Evolutionary conservation across 2,113 vertebrate genomes (phyloP), one percentile per base, ranked within the genome.

Genomic region (Scartelaos histophorus): DNA sequence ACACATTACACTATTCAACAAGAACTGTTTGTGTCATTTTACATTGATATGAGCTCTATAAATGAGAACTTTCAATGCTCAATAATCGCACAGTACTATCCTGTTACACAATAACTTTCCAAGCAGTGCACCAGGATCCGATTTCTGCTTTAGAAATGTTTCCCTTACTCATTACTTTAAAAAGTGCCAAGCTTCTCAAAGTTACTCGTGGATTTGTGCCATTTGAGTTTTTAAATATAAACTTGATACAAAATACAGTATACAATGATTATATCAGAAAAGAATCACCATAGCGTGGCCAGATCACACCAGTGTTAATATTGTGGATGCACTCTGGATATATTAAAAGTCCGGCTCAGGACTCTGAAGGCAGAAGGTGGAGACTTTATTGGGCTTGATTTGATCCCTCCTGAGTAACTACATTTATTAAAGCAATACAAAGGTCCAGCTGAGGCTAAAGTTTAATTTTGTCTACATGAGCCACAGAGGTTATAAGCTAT

Each of bases 401-500:
- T 78, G 19, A 21, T 43, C 35, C 56, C 49, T 51, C 22, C 22
- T n/a, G 29, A 11, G 56, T 34, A 58, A 19, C 66, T 17, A 58
- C 3, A 21, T 25, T 71, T 68, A 24, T 47, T 58, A 34, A 57
- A 74, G 71, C 24, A 67, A 35, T 24, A 82, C 9, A 0, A 1
- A 61, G 45, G 54, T 69, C 61, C 46, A 67, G 47, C 11, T 58
- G 29, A 67, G 66, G 70, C 35, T 54, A 29, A 25, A 16, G 29
- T 69, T 67, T 57, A 45, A 47, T 75, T 54, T 25, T 73, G 66
- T 53, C 43, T 73, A 46, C 35, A 74, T 25, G 78, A 67, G 38
- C 43, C 72, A 51, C 35, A 72, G 58, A 71, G 73, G 79, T 22
- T 57, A 69, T 66, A 34, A 67, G 49, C 64, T 64, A 81, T 74